phyloP scores from a whole-genome alignment of 2,888 invertebrate genomes.

The Phortica magna region DNA sequence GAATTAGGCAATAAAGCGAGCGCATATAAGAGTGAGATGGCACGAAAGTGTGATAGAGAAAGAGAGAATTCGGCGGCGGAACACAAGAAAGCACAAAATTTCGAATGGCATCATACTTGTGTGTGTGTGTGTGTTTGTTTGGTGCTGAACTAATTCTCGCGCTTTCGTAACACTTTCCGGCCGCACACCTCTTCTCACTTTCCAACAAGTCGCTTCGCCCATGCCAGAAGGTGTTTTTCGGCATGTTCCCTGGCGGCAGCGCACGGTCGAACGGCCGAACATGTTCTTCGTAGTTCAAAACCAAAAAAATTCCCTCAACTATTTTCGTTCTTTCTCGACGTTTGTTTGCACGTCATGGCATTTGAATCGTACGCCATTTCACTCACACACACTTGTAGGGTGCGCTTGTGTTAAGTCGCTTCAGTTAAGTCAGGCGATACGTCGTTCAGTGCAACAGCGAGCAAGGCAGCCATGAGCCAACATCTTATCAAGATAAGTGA shows the following conservation, averaged over 20 bases:
- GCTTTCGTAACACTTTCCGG: neutral
- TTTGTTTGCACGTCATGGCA: neutral
- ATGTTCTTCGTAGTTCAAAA: neutral
- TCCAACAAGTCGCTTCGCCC: no score
- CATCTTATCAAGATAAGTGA: neutral
- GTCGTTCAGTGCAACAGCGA: neutral
- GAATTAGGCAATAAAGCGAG: neutral
- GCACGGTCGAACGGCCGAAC: no score
- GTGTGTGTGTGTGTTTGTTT: no score
- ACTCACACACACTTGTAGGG: neutral
- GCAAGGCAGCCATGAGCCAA: neutral
- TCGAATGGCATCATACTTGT: neutral
- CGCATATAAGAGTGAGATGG: no score
- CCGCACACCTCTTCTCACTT: no score
- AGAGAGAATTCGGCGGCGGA: no score
- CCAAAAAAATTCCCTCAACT: constrained; percentile 14
- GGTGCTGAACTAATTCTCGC: neutral
- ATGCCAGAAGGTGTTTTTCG: constrained; percentile 4
- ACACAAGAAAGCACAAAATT: neutral
- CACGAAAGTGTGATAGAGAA: no score
- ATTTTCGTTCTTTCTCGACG: neutral
- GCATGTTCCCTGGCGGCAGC: no score
- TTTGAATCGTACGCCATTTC: neutral
- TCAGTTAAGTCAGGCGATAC: neutral
- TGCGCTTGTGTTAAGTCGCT: neutral